phyloP scores from a whole-genome alignment of 2,113 vertebrate species.

The Nerophis lumbriciformis region DNA sequence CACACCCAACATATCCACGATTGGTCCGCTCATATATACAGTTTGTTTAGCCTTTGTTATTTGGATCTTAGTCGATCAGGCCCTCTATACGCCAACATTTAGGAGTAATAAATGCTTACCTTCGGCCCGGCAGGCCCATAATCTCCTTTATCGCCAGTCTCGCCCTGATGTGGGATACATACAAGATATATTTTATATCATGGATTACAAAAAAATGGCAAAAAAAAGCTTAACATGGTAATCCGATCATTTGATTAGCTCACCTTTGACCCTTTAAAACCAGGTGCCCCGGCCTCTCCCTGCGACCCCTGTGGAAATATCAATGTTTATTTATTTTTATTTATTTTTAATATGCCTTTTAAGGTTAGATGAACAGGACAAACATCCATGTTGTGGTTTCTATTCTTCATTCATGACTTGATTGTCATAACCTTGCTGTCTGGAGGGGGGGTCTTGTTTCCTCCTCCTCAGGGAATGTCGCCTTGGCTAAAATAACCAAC shows the following conservation, averaged over 20 bases:
- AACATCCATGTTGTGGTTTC: no score
- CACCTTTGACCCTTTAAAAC: conserved; percentile 94
- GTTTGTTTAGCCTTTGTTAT: no score
- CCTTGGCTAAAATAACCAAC: conserved; percentile 20
- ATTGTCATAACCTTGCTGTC: no score
- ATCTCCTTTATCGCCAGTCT: conserved; percentile 87
- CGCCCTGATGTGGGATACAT: conserved; percentile 73
- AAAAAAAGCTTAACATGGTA: neutral
- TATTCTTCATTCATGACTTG: no score
- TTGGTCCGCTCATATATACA: no score
- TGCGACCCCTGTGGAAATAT: conserved; percentile 80
- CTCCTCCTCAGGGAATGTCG: conserved; percentile 18
- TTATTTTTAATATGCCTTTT: neutral
- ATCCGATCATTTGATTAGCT: neutral
- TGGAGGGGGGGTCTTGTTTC: neutral
- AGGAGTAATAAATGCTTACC: conserved; percentile 59
- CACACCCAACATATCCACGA: no score
- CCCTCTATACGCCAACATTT: no score
- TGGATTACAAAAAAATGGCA: conserved; percentile 14
- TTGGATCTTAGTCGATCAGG: no score
- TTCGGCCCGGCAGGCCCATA: conserved; percentile 77
- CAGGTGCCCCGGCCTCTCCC: conserved; percentile 88
- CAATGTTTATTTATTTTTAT: no score
- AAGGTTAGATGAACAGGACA: neutral
- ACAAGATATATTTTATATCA: neutral